Base-by-base conservation (phyloP, 2,113 vertebrate genomes). In the Ptilorrhoa leucosticta region DNA sequence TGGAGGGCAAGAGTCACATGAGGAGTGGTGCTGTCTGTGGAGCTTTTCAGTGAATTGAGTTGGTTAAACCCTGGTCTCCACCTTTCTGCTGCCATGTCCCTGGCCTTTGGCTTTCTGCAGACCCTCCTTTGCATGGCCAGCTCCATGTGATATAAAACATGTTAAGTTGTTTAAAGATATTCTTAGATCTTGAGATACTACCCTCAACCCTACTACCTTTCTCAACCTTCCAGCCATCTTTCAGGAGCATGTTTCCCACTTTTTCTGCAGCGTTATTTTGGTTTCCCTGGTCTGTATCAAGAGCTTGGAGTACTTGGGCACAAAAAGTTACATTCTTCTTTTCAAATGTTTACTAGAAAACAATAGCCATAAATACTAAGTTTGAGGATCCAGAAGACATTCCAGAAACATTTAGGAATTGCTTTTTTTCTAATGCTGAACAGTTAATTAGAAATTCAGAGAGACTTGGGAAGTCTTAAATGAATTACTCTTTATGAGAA, bases 1-100 rank as follows among this genome's bases (percentile, higher is more conserved):
- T n/a, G 1, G 35, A 1, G 14, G 6, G 4, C 23, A 17, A 30
- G 47, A 30, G 24, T 40, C 31, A 13, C 2, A 3, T 39, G 31
- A 73, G 24, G n/a, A 73, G 27, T 13, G 18, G 13, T 51, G 45
- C 28, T 40, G 71, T 57, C 31, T 81, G n/a, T 44, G 39, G 65
- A 63, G 39, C 18, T 77, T 64, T 72, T 47, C 47, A 66, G 57
- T 76, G 58, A 45, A 8, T 1, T 3, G 58, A 40, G 53, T 61
- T 2, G 2, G 33, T 60, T 31, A 45, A 87, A 85, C n/a, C 9
- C 37, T 40, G 14, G 6, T 51, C 20, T 58, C 50, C 27, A 44
- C 35, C 31, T n/a, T 69, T 30, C 45, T 58, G 58, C 27, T 80
- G 48, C 58, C 7, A 3, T 11, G 28, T 40, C 35, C 33, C 33